Percentiles rank a stretch among this genome's conserved stretches.
Conservation (phyloP, 2,888 invertebrate species). For the Tenthredo scrophulariae region DNA sequence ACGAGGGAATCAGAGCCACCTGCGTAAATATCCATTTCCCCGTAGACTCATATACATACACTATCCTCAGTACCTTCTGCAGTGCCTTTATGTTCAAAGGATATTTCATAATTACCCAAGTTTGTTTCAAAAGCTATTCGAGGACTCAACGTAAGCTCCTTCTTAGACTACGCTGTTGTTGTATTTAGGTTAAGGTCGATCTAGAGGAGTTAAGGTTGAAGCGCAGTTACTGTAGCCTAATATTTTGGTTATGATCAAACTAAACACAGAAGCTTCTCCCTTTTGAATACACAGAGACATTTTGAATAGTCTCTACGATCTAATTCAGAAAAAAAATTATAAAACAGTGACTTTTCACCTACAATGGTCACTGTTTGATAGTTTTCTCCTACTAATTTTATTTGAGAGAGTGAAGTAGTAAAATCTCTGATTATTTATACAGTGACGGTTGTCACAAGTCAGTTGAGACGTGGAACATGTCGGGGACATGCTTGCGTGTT, state of each 20-base stretch:
- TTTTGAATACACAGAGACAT: not conserved
- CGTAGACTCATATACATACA: not conserved
- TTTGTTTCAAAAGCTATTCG: constrained; percentile 40
- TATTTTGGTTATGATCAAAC: constrained; percentile 9
- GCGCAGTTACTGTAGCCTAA: not conserved
- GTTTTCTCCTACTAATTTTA: not conserved
- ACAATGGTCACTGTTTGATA: not conserved
- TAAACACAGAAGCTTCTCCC: not conserved
- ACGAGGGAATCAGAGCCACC: not conserved
- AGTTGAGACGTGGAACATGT: not conserved
- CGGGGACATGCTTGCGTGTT: constrained; percentile 1
- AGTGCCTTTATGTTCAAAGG: not conserved
- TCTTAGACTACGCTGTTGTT: constrained; percentile 7
- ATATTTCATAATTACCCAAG: constrained; percentile 39
- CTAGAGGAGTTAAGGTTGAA: not conserved
- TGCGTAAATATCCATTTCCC: not conserved
- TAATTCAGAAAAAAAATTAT: not conserved
- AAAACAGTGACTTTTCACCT: not conserved
- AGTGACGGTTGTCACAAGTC: not conserved
- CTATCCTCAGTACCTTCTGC: not conserved
- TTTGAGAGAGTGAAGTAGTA: not conserved
- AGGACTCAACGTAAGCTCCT: constrained; percentile 22
- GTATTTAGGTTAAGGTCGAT: not conserved
- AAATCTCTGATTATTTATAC: not conserved
- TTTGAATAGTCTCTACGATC: not conserved